A percentile compares a stretch with the other conserved stretches of the same genome.
Conservation (phyloP, 2,113 vertebrate genomes). For the Pseudorasbora parva region DNA sequence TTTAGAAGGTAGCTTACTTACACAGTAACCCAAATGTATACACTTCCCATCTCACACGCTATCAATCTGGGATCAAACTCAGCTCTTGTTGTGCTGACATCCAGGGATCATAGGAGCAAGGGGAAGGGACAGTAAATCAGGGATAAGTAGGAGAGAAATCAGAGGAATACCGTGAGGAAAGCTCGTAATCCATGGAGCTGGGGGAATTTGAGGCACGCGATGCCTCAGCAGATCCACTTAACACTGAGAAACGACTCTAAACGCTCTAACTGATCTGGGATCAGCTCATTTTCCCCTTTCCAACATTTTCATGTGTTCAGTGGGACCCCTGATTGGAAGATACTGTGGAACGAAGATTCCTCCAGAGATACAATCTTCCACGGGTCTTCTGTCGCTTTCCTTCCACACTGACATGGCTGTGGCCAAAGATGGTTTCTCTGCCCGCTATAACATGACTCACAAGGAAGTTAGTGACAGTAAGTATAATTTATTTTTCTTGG, state of each 20-base stretch:
- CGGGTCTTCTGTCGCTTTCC: conserved; percentile 91
- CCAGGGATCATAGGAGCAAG: background rate
- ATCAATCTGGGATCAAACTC: background rate
- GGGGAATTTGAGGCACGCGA: conserved; percentile 24
- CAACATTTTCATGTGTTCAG: conserved; percentile 67
- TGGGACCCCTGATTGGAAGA: conserved; percentile 93
- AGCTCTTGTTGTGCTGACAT: conserved; percentile 26
- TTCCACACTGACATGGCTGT: conserved; percentile 99
- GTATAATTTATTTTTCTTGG: conserved; percentile 64
- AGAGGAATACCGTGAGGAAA: conserved; percentile 23
- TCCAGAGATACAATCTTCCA: conserved; percentile 91
- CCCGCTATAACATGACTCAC: conserved; percentile 91
- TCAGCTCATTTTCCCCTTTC: conserved; percentile 1
- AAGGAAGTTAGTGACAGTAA: conserved; percentile 91
- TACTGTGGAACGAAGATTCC: conserved; percentile 95
- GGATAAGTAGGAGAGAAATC: conserved; percentile 11
- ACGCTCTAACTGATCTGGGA: background rate
- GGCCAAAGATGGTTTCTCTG: conserved; percentile 97
- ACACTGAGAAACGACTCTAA: background rate
- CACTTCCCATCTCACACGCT: background rate
- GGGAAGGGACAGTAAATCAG: conserved; percentile 24
- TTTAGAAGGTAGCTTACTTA: background rate
- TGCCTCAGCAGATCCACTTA: conserved; percentile 1
- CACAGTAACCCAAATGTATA: background rate
- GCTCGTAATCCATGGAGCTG: conserved; percentile 16